These are phyloP conservation scores for Ctenosaura bakeri DNA, from an alignment of 2,797 vertebrate species.

Conservation along the genomic window DNA sequence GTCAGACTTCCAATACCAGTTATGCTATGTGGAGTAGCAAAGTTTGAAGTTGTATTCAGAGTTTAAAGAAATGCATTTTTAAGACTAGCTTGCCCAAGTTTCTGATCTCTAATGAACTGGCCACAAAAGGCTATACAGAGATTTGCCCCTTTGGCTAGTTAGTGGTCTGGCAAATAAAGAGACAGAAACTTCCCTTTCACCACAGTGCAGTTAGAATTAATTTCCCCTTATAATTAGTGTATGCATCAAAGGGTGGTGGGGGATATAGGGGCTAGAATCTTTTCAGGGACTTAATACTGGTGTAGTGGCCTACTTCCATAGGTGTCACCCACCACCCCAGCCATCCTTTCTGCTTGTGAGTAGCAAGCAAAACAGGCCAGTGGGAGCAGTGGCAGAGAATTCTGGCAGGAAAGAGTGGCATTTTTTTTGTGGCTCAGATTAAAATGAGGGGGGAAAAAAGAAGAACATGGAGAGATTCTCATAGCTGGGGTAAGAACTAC, in stretches of 20 bases:
- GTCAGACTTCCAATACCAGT: slow-evolving; percentile 27
- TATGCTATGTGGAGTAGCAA: neutral
- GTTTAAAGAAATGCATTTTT: neutral
- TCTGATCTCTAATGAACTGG: neutral
- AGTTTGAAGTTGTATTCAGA: neutral
- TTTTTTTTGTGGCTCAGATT: neutral
- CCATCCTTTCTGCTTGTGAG: neutral
- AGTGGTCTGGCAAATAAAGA: slow-evolving; percentile 34
- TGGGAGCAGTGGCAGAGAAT: neutral
- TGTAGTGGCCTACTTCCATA: too few species aligned
- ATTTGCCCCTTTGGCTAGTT: slow-evolving; percentile 23
- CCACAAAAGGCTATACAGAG: neutral
- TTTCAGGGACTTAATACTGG: neutral
- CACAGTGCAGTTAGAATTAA: neutral
- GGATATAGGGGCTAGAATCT: too few species aligned
- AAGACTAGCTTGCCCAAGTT: neutral
- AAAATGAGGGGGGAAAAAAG: too few species aligned
- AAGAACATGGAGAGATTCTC: neutral
- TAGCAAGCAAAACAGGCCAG: neutral
- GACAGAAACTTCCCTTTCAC: neutral
- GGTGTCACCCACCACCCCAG: too few species aligned
- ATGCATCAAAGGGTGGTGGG: neutral
- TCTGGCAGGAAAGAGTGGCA: too few species aligned
- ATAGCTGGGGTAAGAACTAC: neutral
- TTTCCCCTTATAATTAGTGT: neutral